Conservation (phyloP, 2,797 vertebrate genomes). For the Galagoides demidoff region DNA sequence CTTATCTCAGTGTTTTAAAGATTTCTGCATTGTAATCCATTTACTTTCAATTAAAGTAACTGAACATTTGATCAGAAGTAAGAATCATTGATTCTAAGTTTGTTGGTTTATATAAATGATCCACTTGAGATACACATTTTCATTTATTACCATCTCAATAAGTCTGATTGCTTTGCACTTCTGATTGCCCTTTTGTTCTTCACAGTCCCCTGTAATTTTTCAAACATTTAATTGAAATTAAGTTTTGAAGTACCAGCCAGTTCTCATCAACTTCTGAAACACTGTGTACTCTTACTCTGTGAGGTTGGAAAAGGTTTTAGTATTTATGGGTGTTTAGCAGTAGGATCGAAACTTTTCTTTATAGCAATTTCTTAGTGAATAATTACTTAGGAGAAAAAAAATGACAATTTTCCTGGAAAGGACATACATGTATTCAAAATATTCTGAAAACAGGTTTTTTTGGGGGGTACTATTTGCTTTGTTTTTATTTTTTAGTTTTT, state of each 20-base stretch:
- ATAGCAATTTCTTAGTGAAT: not conserved
- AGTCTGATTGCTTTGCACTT: conserved; percentile 5
- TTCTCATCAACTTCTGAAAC: conserved; percentile 68
- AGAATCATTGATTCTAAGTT: conserved; percentile 26
- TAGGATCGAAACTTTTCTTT: not conserved
- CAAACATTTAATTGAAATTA: conserved; percentile 51
- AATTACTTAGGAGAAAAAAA: conserved; percentile 1
- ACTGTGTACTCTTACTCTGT: conserved; percentile 3
- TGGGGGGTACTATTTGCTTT: not conserved
- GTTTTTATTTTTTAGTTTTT: not conserved
- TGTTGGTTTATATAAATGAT: conserved; percentile 21
- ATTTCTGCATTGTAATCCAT: conserved; percentile 34
- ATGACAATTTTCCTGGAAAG: conserved; percentile 25
- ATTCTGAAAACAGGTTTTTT: not conserved
- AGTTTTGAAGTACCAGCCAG: conserved; percentile 74
- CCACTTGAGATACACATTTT: conserved; percentile 39
- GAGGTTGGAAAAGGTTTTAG: not conserved
- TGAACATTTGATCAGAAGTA: conserved; percentile 54
- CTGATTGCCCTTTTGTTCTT: conserved; percentile 36
- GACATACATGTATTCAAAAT: not conserved
- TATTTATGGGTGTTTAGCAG: not conserved
- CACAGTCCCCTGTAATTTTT: conserved; percentile 1
- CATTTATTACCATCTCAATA: conserved; percentile 4
- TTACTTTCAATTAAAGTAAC: conserved; percentile 49
- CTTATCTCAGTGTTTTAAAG: conserved; percentile 36